Percentiles rank a stretch among this genome's conserved stretches.
These are phyloP conservation scores for Polymixis lichenea DNA, from an alignment of 2,888 invertebrate species.

Conservation along the genomic window DNA sequence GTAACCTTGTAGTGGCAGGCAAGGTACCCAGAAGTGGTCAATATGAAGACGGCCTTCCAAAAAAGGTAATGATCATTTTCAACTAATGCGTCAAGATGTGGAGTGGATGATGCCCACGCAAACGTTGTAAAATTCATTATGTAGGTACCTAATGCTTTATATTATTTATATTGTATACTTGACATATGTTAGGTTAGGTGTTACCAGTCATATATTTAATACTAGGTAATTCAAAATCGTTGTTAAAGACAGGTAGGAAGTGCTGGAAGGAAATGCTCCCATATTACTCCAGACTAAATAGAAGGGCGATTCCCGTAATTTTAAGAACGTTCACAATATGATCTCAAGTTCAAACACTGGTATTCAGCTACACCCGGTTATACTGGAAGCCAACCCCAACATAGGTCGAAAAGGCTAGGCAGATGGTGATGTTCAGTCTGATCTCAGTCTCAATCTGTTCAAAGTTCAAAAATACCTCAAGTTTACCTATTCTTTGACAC, in stretches of 20 bases:
- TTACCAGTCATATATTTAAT: conserved; percentile 15
- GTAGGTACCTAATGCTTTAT: conserved; percentile 25
- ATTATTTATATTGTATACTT: conserved; percentile 37
- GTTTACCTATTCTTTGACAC: no score
- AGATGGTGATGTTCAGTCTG: no score
- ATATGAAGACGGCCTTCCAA: conserved; percentile 72
- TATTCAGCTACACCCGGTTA: no score
- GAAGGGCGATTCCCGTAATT: no score
- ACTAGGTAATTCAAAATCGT: conserved; percentile 19
- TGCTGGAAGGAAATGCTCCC: background rate
- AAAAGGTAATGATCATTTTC: conserved; percentile 72
- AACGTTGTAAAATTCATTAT: conserved; percentile 57
- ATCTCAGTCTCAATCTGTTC: no score
- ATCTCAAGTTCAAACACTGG: no score
- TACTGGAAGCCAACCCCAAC: no score
- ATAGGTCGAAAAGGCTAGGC: no score
- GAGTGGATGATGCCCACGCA: conserved; percentile 77
- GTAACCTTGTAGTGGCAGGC: conserved; percentile 38
- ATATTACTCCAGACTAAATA: background rate
- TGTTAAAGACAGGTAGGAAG: background rate
- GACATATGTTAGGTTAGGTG: conserved; percentile 9
- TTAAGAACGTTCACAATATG: no score
- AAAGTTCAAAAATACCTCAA: no score
- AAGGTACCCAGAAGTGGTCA: conserved; percentile 51
- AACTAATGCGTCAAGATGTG: conserved; percentile 67